phyloP scores from a whole-genome alignment of 2,797 vertebrate genomes.

The Setipinna tenuifilis region DNA sequence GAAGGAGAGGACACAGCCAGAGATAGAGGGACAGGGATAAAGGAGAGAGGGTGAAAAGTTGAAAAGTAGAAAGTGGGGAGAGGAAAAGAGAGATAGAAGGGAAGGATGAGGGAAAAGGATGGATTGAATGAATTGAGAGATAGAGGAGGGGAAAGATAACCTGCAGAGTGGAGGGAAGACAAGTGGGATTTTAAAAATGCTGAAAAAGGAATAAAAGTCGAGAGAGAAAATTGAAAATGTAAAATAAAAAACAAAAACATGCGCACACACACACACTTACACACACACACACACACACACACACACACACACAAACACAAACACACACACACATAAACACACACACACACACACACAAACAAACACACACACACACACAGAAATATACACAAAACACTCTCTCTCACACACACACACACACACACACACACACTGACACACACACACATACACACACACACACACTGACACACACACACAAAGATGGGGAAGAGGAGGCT shows the following conservation, averaged over 20 bases:
- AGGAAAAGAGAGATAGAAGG: neutral
- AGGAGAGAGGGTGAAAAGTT: neutral
- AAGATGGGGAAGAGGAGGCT: neutral
- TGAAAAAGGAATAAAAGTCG: too few relatives aligned
- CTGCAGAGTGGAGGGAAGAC: too few relatives aligned
- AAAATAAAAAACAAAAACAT: neutral
- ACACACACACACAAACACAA: neutral
- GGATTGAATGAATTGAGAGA: neutral
- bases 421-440: neutral
- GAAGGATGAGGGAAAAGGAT: neutral
- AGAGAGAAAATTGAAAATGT: too few relatives aligned
- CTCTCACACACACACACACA: neutral
- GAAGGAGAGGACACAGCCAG: neutral
- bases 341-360: neutral
- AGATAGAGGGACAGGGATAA: neutral
- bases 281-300: slow-evolving; percentile 4
- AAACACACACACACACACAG: neutral
- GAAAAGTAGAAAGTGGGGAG: neutral
- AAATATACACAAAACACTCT: too few relatives aligned
- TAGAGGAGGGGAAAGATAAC: neutral
- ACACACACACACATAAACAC: neutral
- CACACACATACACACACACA: slow-evolving; percentile 2
- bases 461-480: neutral
- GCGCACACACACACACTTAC: neutral
- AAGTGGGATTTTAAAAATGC: too few relatives aligned